These are phyloP conservation scores for Buathra laborator DNA, from an alignment of 2,888 invertebrate genomes.

Conservation along the genomic window DNA sequence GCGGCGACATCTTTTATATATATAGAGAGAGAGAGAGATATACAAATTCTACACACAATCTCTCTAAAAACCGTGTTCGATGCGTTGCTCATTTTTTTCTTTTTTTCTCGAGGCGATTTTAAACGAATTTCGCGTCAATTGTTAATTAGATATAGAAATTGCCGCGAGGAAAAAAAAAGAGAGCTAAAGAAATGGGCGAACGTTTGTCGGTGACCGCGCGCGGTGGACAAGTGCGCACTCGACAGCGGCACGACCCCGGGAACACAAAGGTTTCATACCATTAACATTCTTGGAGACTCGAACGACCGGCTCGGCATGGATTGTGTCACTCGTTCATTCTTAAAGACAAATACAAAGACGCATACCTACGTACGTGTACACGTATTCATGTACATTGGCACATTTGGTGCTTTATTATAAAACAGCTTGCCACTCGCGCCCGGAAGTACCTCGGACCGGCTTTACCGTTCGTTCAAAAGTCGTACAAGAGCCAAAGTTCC, in stretches of 20 bases:
- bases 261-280: slow-evolving; percentile 42
- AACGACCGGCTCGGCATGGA: not conserved
- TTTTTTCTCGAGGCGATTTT: slow-evolving; percentile 20
- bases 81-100: not conserved
- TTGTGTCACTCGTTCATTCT: slow-evolving; percentile 17
- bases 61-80: not conserved
- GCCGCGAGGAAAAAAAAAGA: not conserved
- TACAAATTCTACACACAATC: not conserved
- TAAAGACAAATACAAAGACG: not conserved
- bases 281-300: slow-evolving; percentile 39
- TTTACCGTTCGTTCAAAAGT: slow-evolving; percentile 55
- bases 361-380: not conserved
- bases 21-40: no score
- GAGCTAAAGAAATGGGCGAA: slow-evolving; percentile 15
- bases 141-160: slow-evolving; percentile 52
- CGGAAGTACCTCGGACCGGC: slow-evolving; percentile 49
- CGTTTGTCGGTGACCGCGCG: slow-evolving; percentile 11
- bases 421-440: slow-evolving; percentile 20
- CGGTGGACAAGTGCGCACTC: slow-evolving; percentile 23
- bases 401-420: slow-evolving; percentile 41
- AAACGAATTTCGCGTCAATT: slow-evolving; percentile 48
- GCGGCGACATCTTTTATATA: no score
- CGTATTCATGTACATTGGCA: not conserved
- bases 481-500: slow-evolving; percentile 47
- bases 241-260: slow-evolving; percentile 7